phyloP scores from a whole-genome alignment of 2,888 invertebrate genomes.

The Mechanitis messenoides region DNA sequence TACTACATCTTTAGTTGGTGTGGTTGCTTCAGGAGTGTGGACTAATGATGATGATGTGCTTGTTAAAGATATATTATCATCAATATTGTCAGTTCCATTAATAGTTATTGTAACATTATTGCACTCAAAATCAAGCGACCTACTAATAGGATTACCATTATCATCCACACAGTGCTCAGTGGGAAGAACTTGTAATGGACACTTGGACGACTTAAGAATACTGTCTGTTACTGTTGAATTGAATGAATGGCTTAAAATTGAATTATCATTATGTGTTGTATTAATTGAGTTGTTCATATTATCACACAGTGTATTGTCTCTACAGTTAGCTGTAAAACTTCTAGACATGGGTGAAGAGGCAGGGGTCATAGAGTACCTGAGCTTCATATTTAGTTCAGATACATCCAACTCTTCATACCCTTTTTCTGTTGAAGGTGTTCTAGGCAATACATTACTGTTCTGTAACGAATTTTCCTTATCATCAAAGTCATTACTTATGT shows the following conservation, averaged over 20 bases:
- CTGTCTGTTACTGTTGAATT: conserved; percentile 51
- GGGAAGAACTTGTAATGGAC: conserved; percentile 50
- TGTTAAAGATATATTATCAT: conserved; percentile 54
- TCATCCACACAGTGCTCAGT: conserved; percentile 43
- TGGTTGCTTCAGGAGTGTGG: conserved; percentile 62
- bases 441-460: conserved; percentile 55
- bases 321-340: conserved; percentile 51
- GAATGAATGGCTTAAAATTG: conserved; percentile 54
- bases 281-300: conserved; percentile 42
- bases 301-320: conserved; percentile 45
- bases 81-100: conserved; percentile 41
- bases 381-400: conserved; percentile 66
- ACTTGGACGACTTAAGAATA: conserved; percentile 45
- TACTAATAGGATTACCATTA: conserved; percentile 42
- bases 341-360: conserved; percentile 64
- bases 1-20: conserved; percentile 58
- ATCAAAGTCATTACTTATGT: conserved; percentile 61
- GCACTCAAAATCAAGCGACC: conserved; percentile 40
- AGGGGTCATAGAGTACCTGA: conserved; percentile 66
- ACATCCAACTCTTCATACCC: conserved; percentile 67
- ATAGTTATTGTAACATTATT: conserved; percentile 47
- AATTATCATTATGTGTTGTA: conserved; percentile 37
- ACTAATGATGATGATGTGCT: conserved; percentile 55
- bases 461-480: conserved; percentile 65
- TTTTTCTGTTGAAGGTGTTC: conserved; percentile 55